phyloP scores from a whole-genome alignment of 2,797 vertebrate genomes.

The Chlorospingus flavigularis region DNA sequence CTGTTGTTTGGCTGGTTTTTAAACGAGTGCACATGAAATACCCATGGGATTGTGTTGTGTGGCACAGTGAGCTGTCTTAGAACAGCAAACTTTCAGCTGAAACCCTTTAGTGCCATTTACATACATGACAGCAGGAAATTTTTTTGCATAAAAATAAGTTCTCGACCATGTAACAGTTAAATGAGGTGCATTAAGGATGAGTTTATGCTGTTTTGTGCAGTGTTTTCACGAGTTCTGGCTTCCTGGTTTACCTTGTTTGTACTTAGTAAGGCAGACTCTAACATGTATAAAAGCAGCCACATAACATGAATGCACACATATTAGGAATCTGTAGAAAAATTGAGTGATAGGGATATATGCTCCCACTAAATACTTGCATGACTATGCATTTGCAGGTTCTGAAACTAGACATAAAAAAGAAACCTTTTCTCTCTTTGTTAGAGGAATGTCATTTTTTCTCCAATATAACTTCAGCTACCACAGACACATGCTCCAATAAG shows the following conservation, averaged over 20 bases:
- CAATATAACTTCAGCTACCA: neutral
- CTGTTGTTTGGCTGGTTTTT: neutral
- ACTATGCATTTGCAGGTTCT: neutral
- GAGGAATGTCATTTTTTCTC: neutral
- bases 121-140: neutral
- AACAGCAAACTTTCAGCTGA: neutral
- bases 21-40: neutral
- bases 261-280: neutral
- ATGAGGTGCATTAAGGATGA: neutral
- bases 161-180: accelerated
- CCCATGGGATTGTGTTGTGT: accelerated
- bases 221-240: neutral
- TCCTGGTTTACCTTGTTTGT: neutral
- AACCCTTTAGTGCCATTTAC: neutral
- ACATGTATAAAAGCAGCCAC: neutral
- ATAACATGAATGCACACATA: neutral
- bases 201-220: accelerated
- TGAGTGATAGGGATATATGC: neutral
- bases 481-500: neutral
- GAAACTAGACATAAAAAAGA: neutral
- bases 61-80: neutral
- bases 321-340: neutral
- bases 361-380: neutral
- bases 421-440: neutral
- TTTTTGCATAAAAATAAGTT: neutral